phyloP scores from a whole-genome alignment of 2,113 vertebrate genomes.

The Proterorhinus semilunaris region DNA sequence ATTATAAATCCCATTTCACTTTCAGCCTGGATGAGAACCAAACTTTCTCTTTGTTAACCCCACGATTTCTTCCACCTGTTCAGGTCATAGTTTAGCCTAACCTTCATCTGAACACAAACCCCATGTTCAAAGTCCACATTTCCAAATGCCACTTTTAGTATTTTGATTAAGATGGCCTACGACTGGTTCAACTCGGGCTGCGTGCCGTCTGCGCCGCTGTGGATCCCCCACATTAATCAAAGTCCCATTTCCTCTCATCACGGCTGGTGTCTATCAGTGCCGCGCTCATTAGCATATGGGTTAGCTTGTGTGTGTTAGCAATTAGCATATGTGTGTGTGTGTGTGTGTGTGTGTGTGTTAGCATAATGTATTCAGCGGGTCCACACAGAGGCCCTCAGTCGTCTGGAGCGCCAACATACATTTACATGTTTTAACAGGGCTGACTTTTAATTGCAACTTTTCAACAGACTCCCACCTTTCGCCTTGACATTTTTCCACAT shows the following conservation, averaged over 20 bases:
- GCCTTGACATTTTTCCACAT: not conserved
- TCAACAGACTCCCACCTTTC: not conserved
- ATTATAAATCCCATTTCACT: too few species aligned
- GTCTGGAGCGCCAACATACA: constrained; percentile 4
- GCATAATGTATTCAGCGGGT: constrained; percentile 73
- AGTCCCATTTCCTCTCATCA: constrained; percentile 75
- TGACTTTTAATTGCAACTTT: not conserved
- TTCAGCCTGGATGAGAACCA: too few species aligned
- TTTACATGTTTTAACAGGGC: not conserved
- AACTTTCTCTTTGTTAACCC: too few species aligned
- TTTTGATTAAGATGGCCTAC: constrained; percentile 71
- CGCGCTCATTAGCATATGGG: constrained; percentile 54
- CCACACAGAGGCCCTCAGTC: constrained; percentile 59
- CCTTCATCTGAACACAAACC: too few species aligned
- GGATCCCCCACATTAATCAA: constrained; percentile 78
- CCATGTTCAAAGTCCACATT: too few species aligned
- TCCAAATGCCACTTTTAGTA: constrained; percentile 1
- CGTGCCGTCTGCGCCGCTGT: constrained; percentile 67
- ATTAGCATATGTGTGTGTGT: not conserved
- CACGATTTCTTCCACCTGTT: too few species aligned
- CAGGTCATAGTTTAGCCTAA: too few species aligned
- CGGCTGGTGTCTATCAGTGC: constrained; percentile 62
- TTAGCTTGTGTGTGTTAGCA: not conserved
- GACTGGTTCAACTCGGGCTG: constrained; percentile 72
- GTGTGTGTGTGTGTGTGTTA: constrained; percentile 42